Evolutionary conservation across 2,888 invertebrate species (phyloP).

Genomic region (Tiphia femorata): DNA sequence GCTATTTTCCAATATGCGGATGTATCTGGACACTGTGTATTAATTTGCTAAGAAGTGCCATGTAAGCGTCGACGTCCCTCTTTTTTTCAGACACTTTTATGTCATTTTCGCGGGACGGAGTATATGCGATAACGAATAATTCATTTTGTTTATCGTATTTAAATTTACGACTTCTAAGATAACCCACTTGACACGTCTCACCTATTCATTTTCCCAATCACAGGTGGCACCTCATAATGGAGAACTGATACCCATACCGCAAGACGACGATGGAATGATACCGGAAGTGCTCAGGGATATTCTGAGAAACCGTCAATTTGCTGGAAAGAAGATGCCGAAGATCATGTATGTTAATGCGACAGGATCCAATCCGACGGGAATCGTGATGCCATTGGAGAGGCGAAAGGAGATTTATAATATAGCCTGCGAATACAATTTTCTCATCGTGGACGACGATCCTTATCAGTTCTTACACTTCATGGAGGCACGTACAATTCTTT

Average conservation of each 20-base stretch:
- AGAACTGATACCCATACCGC: conserved; percentile 77
- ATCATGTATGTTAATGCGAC: conserved; percentile 82
- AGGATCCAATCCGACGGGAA: conserved; percentile 83
- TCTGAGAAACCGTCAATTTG: conserved; percentile 70
- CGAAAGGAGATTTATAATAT: conserved; percentile 79
- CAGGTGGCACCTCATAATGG: conserved; percentile 79
- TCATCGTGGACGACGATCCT: conserved; percentile 87
- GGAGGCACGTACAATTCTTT: conserved; percentile 69
- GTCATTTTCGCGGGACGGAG: too few relatives aligned
- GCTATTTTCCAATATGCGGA: too few relatives aligned
- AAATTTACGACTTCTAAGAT: not conserved
- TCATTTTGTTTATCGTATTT: too few relatives aligned
- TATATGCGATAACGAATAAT: too few relatives aligned
- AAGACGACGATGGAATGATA: conserved; percentile 78
- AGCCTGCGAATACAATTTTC: conserved; percentile 81
- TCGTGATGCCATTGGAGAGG: conserved; percentile 76
- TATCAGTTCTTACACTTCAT: conserved; percentile 84
- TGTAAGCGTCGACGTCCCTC: too few relatives aligned
- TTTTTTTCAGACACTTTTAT: too few relatives aligned
- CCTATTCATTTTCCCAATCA: too few relatives aligned
- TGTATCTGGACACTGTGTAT: too few relatives aligned
- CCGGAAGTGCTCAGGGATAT: conserved; percentile 74
- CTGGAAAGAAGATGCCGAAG: conserved; percentile 77
- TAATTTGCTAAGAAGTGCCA: too few relatives aligned
- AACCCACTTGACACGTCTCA: too few relatives aligned